A percentile compares a stretch with the other conserved stretches of the same genome.
Evolutionary conservation across 2,888 invertebrate genomes (phyloP).

Genomic region (Drosophila planitibia): DNA sequence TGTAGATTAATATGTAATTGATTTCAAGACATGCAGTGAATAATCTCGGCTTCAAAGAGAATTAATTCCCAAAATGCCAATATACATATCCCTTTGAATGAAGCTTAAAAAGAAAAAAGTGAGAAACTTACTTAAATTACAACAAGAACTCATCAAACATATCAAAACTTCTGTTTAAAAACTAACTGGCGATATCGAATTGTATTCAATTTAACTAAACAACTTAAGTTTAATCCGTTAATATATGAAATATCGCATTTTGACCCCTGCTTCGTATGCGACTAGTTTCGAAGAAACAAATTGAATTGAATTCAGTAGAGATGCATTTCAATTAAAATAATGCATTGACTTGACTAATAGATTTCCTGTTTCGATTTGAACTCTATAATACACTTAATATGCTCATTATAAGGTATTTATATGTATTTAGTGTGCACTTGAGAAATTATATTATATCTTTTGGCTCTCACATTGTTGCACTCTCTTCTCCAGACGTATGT

Average conservation of each 20-base stretch:
- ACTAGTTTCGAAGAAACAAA: neutral
- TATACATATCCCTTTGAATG: neutral
- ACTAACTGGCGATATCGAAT: neutral
- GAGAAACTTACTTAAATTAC: neutral
- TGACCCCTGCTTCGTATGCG: neutral
- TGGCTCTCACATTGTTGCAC: slow-evolving; percentile 18
- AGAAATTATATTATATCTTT: slow-evolving; percentile 17
- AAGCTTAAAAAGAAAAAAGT: neutral
- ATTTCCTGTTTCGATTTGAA: slow-evolving; percentile 10
- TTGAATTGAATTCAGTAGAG: slow-evolving; percentile 38
- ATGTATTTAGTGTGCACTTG: slow-evolving; percentile 34
- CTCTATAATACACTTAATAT: slow-evolving; percentile 27
- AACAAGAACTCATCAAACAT: neutral
- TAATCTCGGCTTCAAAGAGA: slow-evolving; percentile 43
- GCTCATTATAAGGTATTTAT: slow-evolving; percentile 21
- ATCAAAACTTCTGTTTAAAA: neutral
- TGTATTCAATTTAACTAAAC: neutral
- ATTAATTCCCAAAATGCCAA: slow-evolving; percentile 23
- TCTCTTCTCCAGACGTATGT: slow-evolving; percentile 30
- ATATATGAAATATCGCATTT: neutral
- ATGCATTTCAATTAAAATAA: slow-evolving; percentile 25
- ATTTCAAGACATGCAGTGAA: slow-evolving; percentile 40
- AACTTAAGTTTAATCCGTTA: neutral
- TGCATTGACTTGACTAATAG: slow-evolving; percentile 11
- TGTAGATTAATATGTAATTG: slow-evolving; percentile 37